Conservation (phyloP, 2,113 vertebrate genomes). For the Pithys albifrons region DNA sequence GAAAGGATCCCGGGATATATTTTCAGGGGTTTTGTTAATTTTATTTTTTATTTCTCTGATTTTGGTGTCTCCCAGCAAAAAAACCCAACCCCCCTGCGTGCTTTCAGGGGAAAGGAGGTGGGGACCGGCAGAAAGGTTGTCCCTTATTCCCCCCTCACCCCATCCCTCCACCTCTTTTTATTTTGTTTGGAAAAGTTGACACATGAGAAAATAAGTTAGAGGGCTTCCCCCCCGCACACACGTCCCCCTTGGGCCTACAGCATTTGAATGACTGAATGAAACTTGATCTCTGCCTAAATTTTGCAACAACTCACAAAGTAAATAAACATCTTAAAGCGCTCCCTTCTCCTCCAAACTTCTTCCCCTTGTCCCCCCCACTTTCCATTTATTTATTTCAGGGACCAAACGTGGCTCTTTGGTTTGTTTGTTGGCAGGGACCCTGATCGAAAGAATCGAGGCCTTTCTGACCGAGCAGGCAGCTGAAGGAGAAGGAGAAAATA, state of each 20-base stretch:
- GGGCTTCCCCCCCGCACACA: not conserved
- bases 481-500: not conserved
- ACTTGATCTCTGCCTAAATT: conserved; percentile 51
- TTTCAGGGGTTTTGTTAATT: not conserved
- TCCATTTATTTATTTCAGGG: not conserved
- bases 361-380: too few relatives aligned
- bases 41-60: not conserved
- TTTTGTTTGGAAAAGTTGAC: conserved; percentile 62
- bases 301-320: conserved; percentile 56
- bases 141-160: not conserved
- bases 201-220: conserved; percentile 32
- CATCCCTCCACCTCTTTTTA: not conserved
- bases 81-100: not conserved
- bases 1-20: not conserved
- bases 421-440: conserved; percentile 34
- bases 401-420: conserved; percentile 17
- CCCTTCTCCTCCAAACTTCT: not conserved
- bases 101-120: not conserved
- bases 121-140: not conserved
- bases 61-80: not conserved
- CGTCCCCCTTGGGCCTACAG: conserved; percentile 20
- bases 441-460: conserved; percentile 13
- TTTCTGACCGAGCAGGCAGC: conserved; percentile 1
- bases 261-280: conserved; percentile 45
- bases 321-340: conserved; percentile 47